Conservation (phyloP, 2,888 invertebrate genomes). For the Campoplex capitator region DNA sequence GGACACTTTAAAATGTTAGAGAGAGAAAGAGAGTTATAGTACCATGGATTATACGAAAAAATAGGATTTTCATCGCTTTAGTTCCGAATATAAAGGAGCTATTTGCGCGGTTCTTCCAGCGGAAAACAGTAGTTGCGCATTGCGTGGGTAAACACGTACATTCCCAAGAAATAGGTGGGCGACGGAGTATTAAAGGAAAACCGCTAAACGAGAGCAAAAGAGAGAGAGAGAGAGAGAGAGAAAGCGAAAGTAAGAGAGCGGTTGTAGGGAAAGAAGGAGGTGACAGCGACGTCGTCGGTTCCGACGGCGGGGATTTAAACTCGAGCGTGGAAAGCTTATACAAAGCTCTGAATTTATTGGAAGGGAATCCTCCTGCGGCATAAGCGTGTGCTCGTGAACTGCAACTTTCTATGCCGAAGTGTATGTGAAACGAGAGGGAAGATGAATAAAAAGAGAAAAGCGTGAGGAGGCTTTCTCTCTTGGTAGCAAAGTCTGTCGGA, state of each 20-base stretch:
- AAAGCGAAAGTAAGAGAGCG: conserved; percentile 36
- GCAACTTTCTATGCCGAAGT: conserved; percentile 84
- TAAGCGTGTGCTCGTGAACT: conserved; percentile 83
- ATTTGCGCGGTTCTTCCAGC: conserved; percentile 35
- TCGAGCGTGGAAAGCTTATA: conserved; percentile 86
- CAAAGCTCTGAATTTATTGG: conserved; percentile 87
- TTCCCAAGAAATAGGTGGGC: conserved; percentile 61
- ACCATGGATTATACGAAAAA: conserved; percentile 25
- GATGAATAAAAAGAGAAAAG: conserved; percentile 28
- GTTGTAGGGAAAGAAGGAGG: conserved; percentile 23
- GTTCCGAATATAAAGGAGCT: conserved; percentile 61
- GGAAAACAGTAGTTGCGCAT: conserved; percentile 49
- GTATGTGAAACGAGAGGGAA: conserved; percentile 30
- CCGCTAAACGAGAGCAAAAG: conserved; percentile 3
- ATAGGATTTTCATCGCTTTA: conserved; percentile 56
- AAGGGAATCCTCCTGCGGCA: conserved; percentile 85
- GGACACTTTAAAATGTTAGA: not conserved
- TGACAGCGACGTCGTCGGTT: conserved; percentile 71
- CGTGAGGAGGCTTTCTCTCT: conserved; percentile 28
- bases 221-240: conserved; percentile 45
- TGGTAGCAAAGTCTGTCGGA: conserved; percentile 35
- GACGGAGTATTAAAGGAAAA: conserved; percentile 32
- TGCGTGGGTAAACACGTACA: conserved; percentile 61
- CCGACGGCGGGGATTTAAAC: conserved; percentile 83
- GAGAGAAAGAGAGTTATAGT: not conserved